A percentile compares a stretch with the other conserved stretches of the same genome.
phyloP scores from a whole-genome alignment of 2,797 vertebrate genomes.

The Todus mexicanus region DNA sequence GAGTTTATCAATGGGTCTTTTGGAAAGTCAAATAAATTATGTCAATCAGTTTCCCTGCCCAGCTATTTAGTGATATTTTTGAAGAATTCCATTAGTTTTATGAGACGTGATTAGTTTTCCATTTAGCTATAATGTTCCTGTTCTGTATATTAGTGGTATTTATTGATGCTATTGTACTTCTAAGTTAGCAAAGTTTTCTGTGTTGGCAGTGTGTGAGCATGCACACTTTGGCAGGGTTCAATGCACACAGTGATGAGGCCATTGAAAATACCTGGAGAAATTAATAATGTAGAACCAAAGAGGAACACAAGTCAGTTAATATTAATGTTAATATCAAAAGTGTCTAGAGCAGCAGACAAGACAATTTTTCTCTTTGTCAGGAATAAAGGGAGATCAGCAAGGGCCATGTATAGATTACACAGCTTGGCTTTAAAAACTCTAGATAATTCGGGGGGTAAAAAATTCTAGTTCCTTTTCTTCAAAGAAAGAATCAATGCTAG shows the following conservation, averaged over 20 bases:
- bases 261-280: constrained; percentile 8
- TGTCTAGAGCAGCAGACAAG: constrained; percentile 17
- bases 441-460: background rate
- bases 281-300: constrained; percentile 49
- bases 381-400: background rate
- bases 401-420: background rate
- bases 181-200: background rate
- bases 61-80: background rate
- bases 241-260: background rate
- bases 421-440: background rate
- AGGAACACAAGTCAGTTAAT: constrained; percentile 17
- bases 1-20: background rate
- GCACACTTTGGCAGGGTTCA: background rate
- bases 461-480: background rate
- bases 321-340: constrained; percentile 27
- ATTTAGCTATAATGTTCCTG: background rate
- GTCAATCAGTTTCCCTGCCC: background rate
- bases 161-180: background rate
- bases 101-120: background rate
- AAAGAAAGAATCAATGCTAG: constrained; percentile 12
- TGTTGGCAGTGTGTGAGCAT: background rate
- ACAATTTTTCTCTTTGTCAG: constrained; percentile 25
- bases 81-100: background rate
- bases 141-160: background rate
- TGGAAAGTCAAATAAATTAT: background rate